Percentiles rank a stretch among this genome's conserved stretches.
Conservation (phyloP, 2,797 vertebrate genomes). For the Oreochromis mossambicus region DNA sequence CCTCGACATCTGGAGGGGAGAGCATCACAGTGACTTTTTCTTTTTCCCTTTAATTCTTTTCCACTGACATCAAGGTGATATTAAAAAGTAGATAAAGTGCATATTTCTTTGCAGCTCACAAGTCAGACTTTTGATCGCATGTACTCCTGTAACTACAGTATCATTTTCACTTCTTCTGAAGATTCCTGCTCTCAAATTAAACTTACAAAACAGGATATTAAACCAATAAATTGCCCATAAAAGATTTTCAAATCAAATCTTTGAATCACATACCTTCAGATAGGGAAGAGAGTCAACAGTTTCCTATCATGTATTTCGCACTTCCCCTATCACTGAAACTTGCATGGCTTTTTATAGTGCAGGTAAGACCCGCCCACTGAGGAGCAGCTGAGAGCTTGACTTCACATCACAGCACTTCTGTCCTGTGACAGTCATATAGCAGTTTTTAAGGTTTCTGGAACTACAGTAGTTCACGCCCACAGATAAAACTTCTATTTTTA, state of each 20-base stretch:
- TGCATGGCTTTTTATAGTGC: not conserved
- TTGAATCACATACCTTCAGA: conserved; percentile 39
- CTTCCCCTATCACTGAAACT: not conserved
- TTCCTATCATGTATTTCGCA: not conserved
- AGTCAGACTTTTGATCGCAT: not conserved
- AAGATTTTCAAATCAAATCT: not conserved
- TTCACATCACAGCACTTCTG: not conserved
- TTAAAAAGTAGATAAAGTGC: not conserved
- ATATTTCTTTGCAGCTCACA: not conserved
- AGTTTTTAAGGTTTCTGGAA: not conserved
- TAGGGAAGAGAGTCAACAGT: not conserved
- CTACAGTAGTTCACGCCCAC: not conserved
- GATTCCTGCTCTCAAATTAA: not conserved
- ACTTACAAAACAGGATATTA: not conserved
- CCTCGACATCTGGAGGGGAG: conserved; percentile 70
- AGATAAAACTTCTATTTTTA: not conserved
- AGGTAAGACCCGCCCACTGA: conserved; percentile 10
- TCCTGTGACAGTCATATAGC: not conserved
- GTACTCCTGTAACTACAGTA: not conserved
- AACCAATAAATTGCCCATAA: not conserved
- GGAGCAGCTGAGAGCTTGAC: not conserved
- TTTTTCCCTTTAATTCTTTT: not conserved
- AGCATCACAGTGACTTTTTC: not conserved
- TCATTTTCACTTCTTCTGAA: not conserved
- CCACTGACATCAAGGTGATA: not conserved